These are phyloP conservation scores for Strix uralensis DNA, from an alignment of 2,113 vertebrate species.

Conservation along the genomic window DNA sequence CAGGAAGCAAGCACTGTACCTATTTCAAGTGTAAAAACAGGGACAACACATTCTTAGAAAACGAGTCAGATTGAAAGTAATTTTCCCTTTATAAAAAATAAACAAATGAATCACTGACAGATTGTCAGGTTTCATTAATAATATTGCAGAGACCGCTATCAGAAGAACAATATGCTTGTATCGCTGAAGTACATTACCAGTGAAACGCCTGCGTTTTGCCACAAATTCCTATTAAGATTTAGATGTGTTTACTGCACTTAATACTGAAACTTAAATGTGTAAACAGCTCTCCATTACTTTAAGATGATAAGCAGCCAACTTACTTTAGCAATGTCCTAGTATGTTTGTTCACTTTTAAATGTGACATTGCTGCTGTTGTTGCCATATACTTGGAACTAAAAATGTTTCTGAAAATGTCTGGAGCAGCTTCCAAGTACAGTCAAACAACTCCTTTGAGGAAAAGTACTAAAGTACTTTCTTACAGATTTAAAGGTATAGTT, in stretches of 20 bases:
- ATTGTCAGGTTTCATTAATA: background rate
- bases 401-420: background rate
- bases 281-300: background rate
- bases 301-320: background rate
- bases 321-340: background rate
- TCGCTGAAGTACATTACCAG: background rate
- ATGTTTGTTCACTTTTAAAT: background rate
- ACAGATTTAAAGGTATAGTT: background rate
- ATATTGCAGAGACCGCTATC: background rate
- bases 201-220: background rate
- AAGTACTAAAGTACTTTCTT: background rate
- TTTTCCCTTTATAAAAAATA: background rate
- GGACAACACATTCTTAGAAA: slow-evolving; percentile 43
- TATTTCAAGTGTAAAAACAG: slow-evolving; percentile 24
- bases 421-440: background rate
- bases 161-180: background rate
- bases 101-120: background rate
- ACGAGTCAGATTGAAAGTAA: background rate
- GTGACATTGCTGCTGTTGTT: background rate
- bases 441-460: background rate
- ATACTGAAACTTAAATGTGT: background rate
- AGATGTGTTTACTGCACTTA: background rate
- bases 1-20: slow-evolving; percentile 26
- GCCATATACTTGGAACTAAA: background rate
- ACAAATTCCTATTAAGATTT: background rate